A percentile compares a stretch with the other conserved stretches of the same genome.
phyloP scores from a whole-genome alignment of 2,888 invertebrate species.

The Protonemura montana region DNA sequence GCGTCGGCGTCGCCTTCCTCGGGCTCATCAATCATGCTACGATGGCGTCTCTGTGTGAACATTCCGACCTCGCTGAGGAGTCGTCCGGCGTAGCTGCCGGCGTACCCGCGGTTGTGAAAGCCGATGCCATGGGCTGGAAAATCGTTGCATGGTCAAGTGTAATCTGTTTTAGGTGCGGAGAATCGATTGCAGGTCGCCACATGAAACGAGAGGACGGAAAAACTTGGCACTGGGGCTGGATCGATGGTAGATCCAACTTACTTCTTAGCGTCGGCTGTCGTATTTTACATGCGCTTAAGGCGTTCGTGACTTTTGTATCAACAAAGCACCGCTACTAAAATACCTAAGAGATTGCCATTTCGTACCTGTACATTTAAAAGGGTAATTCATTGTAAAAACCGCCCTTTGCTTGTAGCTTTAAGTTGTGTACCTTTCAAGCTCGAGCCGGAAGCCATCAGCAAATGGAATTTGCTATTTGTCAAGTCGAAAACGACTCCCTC shows the following conservation, averaged over 20 bases:
- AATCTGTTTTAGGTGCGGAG: no score
- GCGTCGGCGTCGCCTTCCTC: neutral
- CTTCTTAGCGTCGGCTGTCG: no score
- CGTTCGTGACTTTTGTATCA: no score
- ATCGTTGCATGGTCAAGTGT: no score
- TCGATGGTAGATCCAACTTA: no score
- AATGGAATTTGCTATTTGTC: slow-evolving; percentile 70
- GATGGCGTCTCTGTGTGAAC: slow-evolving; percentile 58
- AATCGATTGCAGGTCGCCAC: neutral
- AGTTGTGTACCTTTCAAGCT: neutral
- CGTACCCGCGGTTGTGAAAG: slow-evolving; percentile 49
- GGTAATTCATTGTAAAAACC: no score
- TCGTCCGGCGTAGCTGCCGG: slow-evolving; percentile 64
- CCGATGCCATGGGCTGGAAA: slow-evolving; percentile 40
- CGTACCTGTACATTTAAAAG: neutral
- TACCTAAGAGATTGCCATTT: no score
- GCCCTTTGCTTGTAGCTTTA: no score
- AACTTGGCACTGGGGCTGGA: no score
- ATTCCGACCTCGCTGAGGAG: slow-evolving; percentile 72
- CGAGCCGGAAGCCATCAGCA: slow-evolving; percentile 70
- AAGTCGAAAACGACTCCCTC: slow-evolving; percentile 75
- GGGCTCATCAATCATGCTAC: neutral
- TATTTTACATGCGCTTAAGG: no score
- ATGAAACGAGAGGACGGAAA: neutral
- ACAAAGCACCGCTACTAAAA: no score